Conservation (phyloP, 2,888 invertebrate species). For the Gisinianus flammeolus region DNA sequence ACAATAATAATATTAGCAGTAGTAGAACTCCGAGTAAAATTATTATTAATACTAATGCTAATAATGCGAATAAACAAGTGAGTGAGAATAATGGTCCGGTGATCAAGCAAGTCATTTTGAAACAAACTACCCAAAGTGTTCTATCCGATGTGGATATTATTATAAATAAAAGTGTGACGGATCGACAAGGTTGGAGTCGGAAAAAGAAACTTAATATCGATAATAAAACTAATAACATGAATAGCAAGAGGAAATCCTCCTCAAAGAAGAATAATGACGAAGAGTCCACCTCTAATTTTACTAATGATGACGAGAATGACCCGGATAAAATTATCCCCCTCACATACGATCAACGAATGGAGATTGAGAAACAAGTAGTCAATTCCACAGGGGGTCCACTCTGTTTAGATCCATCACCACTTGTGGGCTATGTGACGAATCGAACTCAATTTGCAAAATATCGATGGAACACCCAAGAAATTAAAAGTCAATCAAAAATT, state of each 20-base stretch:
- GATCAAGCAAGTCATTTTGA: slow-evolving; percentile 50
- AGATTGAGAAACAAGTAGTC: slow-evolving; percentile 83
- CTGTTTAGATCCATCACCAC: slow-evolving; percentile 86
- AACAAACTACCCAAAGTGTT: slow-evolving; percentile 51
- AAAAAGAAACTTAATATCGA: background rate
- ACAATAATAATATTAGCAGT: background rate
- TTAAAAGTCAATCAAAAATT: slow-evolving; percentile 40
- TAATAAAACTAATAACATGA: background rate
- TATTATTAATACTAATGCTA: background rate
- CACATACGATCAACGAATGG: slow-evolving; percentile 77
- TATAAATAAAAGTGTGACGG: slow-evolving; percentile 40
- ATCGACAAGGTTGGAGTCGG: slow-evolving; percentile 26
- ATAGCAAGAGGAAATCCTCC: background rate
- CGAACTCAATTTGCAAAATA: slow-evolving; percentile 74
- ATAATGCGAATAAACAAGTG: no score
- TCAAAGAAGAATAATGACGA: background rate
- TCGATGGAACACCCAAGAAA: slow-evolving; percentile 55
- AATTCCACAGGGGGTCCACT: slow-evolving; percentile 84
- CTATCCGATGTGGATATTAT: slow-evolving; percentile 52
- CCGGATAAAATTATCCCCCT: slow-evolving; percentile 62
- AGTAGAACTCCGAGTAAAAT: background rate
- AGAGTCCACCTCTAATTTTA: background rate
- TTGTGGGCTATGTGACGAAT: slow-evolving; percentile 77
- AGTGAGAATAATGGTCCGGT: slow-evolving; percentile 29
- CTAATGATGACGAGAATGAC: background rate